A percentile compares a stretch with the other conserved stretches of the same genome.
Conservation (phyloP, 2,113 vertebrate genomes). For the Euleptes europaea region DNA sequence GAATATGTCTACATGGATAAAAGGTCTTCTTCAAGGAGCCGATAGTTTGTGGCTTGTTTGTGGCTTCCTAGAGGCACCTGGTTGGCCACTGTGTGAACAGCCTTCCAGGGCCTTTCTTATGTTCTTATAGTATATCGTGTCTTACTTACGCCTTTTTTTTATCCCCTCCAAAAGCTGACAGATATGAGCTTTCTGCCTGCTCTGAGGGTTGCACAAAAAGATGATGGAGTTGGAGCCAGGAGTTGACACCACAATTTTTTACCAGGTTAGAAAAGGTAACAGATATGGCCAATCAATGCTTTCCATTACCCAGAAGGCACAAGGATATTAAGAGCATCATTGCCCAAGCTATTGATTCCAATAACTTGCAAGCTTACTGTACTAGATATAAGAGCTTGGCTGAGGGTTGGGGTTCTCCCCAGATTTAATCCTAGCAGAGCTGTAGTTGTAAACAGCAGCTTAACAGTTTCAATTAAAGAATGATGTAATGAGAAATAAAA, state of each 20-base stretch:
- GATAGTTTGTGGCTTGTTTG: no score
- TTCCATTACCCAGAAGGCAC: conserved; percentile 23
- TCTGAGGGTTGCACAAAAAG: neutral
- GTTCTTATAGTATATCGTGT: neutral
- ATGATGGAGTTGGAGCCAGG: neutral
- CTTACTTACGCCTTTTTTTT: neutral
- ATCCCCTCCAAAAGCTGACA: no score
- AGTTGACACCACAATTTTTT: neutral
- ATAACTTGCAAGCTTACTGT: conserved; percentile 21
- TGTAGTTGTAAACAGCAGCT: conserved; percentile 54
- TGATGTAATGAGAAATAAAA: conserved; percentile 66
- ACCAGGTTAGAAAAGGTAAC: neutral
- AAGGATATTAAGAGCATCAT: conserved; percentile 40
- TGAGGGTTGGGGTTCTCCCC: conserved; percentile 32
- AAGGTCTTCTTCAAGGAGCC: neutral
- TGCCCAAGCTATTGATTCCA: conserved; percentile 39
- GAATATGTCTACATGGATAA: neutral
- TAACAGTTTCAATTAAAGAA: conserved; percentile 67
- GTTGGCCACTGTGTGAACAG: no score
- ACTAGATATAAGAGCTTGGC: conserved; percentile 28
- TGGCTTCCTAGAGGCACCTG: no score
- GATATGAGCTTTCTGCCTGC: neutral
- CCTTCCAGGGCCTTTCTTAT: no score
- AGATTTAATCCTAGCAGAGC: conserved; percentile 44
- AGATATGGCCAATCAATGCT: conserved; percentile 19